Evolutionary conservation across 2,888 invertebrate genomes (phyloP).

Genomic region (Apamea crenata): DNA sequence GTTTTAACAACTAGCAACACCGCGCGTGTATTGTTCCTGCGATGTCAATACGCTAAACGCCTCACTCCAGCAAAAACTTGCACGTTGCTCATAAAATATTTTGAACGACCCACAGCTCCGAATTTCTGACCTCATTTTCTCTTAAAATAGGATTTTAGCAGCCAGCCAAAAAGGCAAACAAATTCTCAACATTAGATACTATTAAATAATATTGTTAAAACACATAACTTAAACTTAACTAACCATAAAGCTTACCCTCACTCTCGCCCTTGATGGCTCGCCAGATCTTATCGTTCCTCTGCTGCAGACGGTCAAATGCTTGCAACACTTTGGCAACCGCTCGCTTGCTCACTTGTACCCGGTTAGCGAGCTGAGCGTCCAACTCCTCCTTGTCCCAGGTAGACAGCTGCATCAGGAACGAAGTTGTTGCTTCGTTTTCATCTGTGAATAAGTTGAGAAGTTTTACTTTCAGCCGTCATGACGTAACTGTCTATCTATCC

Average conservation of each 20-base stretch:
- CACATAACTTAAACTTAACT: neutral
- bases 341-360: constrained; percentile 98
- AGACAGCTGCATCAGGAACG: constrained; percentile 98
- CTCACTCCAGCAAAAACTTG: neutral
- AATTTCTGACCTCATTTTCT: neutral
- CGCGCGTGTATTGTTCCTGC: neutral
- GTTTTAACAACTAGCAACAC: neutral
- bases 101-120: neutral
- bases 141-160: neutral
- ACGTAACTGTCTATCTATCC: neutral
- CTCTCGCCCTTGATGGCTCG: constrained; percentile 95
- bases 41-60: neutral
- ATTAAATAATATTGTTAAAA: neutral
- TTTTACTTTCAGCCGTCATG: neutral
- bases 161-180: neutral
- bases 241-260: constrained; percentile 87
- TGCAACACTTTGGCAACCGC: constrained; percentile 99
- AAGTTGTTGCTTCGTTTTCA: constrained; percentile 98
- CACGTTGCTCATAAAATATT: neutral
- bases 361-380: constrained; percentile 98
- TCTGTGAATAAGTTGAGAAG: constrained; percentile 88
- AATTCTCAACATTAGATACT: neutral
- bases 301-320: constrained; percentile 98
- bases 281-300: constrained; percentile 98
- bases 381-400: constrained; percentile 99